Evolutionary conservation across 2,888 invertebrate genomes (phyloP).

Genomic region (Leucophora obtusa): DNA sequence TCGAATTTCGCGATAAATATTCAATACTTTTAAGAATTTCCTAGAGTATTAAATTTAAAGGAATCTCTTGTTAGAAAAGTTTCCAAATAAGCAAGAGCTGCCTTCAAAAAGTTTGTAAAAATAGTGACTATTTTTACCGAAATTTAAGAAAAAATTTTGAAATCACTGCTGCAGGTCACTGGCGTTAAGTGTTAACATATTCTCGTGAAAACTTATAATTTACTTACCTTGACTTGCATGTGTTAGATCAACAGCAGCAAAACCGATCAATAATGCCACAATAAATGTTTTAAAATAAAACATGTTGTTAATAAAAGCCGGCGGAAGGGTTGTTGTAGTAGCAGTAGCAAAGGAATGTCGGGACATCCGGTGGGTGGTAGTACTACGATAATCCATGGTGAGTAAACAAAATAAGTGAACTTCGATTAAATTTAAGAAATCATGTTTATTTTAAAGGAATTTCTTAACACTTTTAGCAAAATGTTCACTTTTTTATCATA

Average conservation of each 20-base stretch:
- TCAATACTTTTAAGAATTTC: too few species aligned
- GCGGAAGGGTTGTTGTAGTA: background rate
- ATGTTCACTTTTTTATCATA: background rate
- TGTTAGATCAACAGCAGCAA: constrained; percentile 34
- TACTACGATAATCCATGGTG: constrained; percentile 13
- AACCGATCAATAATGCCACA: constrained; percentile 32
- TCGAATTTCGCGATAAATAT: too few species aligned
- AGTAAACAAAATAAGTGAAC: background rate
- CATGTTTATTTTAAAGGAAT: constrained; percentile 29
- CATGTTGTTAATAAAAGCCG: constrained; percentile 34
- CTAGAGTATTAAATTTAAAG: too few species aligned
- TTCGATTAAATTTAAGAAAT: constrained; percentile 33
- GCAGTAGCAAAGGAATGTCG: constrained; percentile 33
- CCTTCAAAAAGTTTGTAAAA: too few species aligned
- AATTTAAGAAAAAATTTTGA: too few species aligned
- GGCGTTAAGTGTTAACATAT: too few species aligned
- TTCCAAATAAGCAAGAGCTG: too few species aligned
- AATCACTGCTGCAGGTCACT: too few species aligned
- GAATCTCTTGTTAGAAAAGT: too few species aligned
- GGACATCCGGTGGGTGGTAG: constrained; percentile 9
- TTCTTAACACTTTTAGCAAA: background rate
- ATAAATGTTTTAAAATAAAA: constrained; percentile 9
- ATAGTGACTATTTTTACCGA: too few species aligned
- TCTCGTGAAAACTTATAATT: background rate
- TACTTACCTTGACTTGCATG: constrained; percentile 56